These are phyloP conservation scores for Lamellibrachia columna DNA, from an alignment of 2,888 invertebrate species.

Conservation along the genomic window DNA sequence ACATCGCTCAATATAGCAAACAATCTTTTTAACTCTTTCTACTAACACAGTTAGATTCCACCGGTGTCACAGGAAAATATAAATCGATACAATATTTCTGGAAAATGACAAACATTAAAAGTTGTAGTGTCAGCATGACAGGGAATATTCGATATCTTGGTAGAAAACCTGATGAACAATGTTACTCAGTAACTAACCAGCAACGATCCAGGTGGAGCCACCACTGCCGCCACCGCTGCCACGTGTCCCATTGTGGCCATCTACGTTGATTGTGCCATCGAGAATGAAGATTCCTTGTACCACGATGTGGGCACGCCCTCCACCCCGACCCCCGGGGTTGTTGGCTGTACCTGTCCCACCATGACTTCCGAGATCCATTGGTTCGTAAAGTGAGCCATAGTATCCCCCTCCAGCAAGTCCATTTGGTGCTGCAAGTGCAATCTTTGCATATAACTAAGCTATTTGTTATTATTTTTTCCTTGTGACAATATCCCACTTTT, in stretches of 20 bases:
- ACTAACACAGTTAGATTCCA: slow-evolving; percentile 29
- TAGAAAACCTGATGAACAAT: background rate
- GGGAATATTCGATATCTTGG: too few relatives aligned
- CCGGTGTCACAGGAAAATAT: background rate
- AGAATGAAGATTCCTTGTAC: slow-evolving; percentile 48
- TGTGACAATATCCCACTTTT: background rate
- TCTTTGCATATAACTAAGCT: background rate
- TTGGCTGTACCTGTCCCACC: slow-evolving; percentile 39
- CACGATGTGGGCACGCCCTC: slow-evolving; percentile 44
- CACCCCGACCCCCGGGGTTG: slow-evolving; percentile 46
- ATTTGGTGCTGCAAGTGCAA: background rate
- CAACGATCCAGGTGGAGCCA: slow-evolving; percentile 48
- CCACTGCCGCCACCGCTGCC: slow-evolving; percentile 47
- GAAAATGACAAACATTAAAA: slow-evolving; percentile 38
- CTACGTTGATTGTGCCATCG: slow-evolving; percentile 48
- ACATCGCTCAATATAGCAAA: too few relatives aligned
- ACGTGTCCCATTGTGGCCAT: slow-evolving; percentile 44
- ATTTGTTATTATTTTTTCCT: background rate
- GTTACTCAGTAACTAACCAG: slow-evolving; percentile 40
- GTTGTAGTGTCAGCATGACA: too few relatives aligned
- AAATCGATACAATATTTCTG: too few relatives aligned
- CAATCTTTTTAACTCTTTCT: slow-evolving; percentile 7
- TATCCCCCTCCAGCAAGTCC: slow-evolving; percentile 35
- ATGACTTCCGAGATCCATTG: slow-evolving; percentile 43
- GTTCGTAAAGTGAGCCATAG: slow-evolving; percentile 50